Conservation (phyloP, 2,797 vertebrate genomes). For the Xerus rutilus region DNA sequence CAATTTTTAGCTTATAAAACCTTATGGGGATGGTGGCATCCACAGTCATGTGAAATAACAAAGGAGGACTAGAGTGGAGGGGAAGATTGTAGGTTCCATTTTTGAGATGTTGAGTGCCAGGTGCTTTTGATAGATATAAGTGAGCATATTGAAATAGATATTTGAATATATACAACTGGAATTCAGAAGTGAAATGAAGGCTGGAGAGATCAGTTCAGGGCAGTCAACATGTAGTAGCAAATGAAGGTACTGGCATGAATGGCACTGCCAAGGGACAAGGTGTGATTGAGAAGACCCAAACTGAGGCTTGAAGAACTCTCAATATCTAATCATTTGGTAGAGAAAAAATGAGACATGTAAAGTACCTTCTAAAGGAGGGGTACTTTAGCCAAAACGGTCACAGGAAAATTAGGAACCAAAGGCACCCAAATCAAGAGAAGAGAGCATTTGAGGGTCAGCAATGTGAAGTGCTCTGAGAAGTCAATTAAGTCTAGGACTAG, state of each 20-base stretch:
- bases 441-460: not conserved
- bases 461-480: not conserved
- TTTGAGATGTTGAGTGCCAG: not conserved
- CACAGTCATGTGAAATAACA: not conserved
- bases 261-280: not conserved
- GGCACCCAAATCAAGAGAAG: not conserved
- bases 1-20: not conserved
- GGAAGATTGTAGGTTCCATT: not conserved
- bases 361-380: not conserved
- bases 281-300: conserved; percentile 30
- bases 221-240: not conserved
- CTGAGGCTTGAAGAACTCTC: not conserved
- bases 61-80: not conserved
- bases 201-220: not conserved
- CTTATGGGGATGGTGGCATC: not conserved
- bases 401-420: not conserved
- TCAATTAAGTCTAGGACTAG: not conserved
- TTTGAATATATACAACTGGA: not conserved
- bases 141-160: not conserved
- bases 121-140: conserved; percentile 13
- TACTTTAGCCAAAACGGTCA: not conserved
- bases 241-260: not conserved
- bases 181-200: conserved; percentile 18
- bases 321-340: conserved; percentile 10
- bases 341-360: conserved; percentile 30